Evolutionary conservation across 1,140 invertebrate genomes (phyloP).

Genomic region (Sweltsa coloradensis): DNA sequence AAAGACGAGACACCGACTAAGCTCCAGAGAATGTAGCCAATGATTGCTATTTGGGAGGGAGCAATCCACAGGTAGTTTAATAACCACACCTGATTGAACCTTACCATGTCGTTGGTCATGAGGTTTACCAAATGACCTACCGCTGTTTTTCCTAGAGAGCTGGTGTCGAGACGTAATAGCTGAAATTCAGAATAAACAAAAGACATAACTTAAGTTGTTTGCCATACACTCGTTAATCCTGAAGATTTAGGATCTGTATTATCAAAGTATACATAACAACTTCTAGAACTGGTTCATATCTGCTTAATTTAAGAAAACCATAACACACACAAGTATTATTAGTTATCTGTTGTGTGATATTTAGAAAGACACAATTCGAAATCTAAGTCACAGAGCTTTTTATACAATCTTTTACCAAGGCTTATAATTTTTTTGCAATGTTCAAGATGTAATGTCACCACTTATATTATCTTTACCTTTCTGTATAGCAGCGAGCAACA

Average conservation of each 20-base stretch:
- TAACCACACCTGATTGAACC: conserved; percentile 45
- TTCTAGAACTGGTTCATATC: not conserved
- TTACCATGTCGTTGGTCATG: conserved; percentile 63
- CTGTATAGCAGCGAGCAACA: conserved; percentile 53
- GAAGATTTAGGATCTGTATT: too few relatives aligned
- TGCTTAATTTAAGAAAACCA: not conserved
- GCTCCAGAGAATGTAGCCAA: conserved; percentile 47
- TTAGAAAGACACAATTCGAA: not conserved
- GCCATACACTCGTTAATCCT: too few relatives aligned
- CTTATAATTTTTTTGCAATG: too few relatives aligned
- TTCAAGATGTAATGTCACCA: too few relatives aligned
- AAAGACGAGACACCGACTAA: conserved; percentile 51
- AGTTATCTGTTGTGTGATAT: not conserved
- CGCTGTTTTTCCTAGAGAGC: conserved; percentile 59
- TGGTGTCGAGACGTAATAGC: conserved; percentile 45
- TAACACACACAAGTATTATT: not conserved
- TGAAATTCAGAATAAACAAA: too few relatives aligned
- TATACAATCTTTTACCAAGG: too few relatives aligned
- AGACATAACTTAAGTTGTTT: too few relatives aligned
- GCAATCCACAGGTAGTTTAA: conserved; percentile 51
- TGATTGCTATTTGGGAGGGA: conserved; percentile 46
- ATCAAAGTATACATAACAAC: too few relatives aligned
- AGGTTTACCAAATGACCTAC: conserved; percentile 77
- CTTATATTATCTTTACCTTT: conserved; percentile 39
- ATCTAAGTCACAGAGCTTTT: too few relatives aligned